These are phyloP conservation scores for Arvicola amphibius DNA, from an alignment of 2,797 vertebrate genomes.

Conservation along the genomic window DNA sequence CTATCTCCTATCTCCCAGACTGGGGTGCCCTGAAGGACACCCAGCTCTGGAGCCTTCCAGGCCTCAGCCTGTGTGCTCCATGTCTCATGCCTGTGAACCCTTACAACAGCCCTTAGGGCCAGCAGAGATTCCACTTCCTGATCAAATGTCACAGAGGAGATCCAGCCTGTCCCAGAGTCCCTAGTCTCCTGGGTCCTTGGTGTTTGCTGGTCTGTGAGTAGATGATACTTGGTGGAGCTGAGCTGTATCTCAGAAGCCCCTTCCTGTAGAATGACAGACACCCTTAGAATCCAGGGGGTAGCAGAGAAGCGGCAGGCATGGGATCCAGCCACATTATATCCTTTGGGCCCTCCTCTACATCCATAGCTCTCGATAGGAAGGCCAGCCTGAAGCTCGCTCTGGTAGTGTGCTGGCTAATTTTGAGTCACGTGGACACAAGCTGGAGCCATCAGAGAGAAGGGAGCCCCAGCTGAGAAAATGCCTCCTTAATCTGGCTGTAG, in stretches of 20 bases:
- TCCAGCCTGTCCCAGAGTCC: background rate
- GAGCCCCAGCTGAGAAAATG: background rate
- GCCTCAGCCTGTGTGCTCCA: background rate
- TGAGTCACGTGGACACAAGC: background rate
- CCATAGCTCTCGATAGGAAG: background rate
- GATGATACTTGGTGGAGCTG: background rate
- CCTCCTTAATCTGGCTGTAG: background rate
- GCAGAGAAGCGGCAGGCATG: background rate
- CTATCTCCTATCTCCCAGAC: background rate
- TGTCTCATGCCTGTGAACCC: background rate
- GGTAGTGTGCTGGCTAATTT: background rate
- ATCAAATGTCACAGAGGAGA: background rate
- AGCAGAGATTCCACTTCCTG: background rate
- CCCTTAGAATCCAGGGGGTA: background rate
- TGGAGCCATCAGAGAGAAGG: background rate
- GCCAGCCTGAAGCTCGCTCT: background rate
- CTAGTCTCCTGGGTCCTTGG: background rate
- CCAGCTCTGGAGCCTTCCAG: background rate
- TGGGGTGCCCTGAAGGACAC: background rate
- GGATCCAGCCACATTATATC: background rate
- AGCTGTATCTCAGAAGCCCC: background rate
- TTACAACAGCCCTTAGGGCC: background rate
- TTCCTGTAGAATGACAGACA: background rate
- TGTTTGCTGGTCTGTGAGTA: background rate
- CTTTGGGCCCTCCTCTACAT: background rate